These are phyloP conservation scores for Clarias laeviceps DNA, from an alignment of 2,797 vertebrate genomes.

Conservation along the genomic window DNA sequence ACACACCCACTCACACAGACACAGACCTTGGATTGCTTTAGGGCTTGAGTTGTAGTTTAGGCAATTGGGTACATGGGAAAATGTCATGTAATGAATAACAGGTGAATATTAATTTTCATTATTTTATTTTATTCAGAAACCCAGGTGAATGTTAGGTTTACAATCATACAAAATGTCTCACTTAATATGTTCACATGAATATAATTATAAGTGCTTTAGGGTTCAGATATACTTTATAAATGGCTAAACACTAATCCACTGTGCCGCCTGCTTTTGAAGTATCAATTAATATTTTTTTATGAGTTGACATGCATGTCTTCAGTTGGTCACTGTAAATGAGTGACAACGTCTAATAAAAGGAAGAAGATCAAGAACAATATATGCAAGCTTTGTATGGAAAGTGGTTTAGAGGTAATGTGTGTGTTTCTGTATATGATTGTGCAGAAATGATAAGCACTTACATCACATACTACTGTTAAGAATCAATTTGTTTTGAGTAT, in stretches of 20 bases:
- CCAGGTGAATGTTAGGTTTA: neutral
- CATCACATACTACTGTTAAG: too few relatives aligned
- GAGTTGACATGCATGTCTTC: neutral
- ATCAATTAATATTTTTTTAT: neutral
- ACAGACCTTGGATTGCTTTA: neutral
- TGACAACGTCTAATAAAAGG: neutral
- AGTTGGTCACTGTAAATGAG: neutral
- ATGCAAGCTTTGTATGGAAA: neutral
- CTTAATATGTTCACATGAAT: neutral
- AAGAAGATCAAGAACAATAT: neutral
- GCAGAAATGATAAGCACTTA: neutral
- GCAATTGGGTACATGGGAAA: constrained; percentile 10
- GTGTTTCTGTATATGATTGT: neutral
- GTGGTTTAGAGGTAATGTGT: neutral
- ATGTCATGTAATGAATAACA: neutral
- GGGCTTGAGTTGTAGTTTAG: constrained; percentile 1
- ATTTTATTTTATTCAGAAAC: neutral
- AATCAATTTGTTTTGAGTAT: neutral
- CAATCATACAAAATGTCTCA: neutral
- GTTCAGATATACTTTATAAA: neutral
- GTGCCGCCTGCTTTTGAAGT: too few relatives aligned
- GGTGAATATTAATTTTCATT: neutral
- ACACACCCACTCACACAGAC: constrained; percentile 48
- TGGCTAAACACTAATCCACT: too few relatives aligned
- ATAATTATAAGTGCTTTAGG: neutral